These are phyloP conservation scores for Drosophila watanabei DNA, from an alignment of 1,140 invertebrate species.

Conservation along the genomic window DNA sequence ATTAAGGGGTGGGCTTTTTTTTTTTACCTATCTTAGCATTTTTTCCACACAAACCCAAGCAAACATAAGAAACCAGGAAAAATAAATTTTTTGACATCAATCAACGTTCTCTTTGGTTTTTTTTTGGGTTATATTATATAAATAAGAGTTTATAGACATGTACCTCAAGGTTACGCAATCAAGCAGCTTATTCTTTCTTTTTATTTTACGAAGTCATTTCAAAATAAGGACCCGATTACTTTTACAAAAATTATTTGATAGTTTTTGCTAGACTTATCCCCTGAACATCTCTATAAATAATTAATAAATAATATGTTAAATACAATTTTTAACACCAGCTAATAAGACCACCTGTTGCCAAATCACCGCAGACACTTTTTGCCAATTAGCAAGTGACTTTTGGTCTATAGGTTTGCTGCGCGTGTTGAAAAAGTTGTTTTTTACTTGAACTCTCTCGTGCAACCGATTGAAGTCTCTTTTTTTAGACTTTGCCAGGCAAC, in stretches of 20 bases:
- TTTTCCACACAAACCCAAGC: not conserved
- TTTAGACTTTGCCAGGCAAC: conserved; percentile 26
- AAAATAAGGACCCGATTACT: not conserved
- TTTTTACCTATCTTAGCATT: conserved; percentile 12
- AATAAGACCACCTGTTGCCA: not conserved
- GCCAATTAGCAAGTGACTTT: conserved; percentile 11
- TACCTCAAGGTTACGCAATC: not conserved
- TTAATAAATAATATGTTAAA: not conserved
- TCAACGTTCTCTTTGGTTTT: conserved; percentile 3
- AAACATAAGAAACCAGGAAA: not conserved
- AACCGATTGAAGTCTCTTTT: not conserved
- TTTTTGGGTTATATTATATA: not conserved
- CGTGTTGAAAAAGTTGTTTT: conserved; percentile 10
- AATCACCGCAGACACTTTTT: not conserved
- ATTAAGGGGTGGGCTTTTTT: conserved; percentile 10
- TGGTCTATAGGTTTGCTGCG: conserved; percentile 12
- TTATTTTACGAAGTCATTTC: not conserved
- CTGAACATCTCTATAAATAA: not conserved
- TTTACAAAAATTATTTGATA: not conserved
- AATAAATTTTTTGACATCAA: conserved; percentile 14
- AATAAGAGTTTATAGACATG: not conserved
- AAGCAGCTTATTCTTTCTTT: no score
- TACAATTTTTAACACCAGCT: no score
- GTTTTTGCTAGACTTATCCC: no score
- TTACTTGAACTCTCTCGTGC: not conserved